Evolutionary conservation across 1,140 invertebrate genomes (phyloP).

Genomic region (Temnothorax curvispinosus): DNA sequence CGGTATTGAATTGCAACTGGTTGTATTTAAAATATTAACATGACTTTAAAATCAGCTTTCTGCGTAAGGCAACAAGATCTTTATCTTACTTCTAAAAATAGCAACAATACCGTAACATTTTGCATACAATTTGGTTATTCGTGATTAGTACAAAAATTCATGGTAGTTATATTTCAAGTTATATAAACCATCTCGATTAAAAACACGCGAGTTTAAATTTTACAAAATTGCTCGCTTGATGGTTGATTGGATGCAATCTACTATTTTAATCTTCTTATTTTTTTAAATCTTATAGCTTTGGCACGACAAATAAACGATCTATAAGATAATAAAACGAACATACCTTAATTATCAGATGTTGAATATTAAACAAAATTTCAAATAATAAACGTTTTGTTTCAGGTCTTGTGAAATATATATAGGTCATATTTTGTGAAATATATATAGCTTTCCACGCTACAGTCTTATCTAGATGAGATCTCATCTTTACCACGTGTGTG

Average conservation of each 20-base stretch:
- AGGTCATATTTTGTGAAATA: neutral
- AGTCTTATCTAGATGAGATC: neutral
- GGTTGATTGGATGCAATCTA: neutral
- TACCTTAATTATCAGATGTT: neutral
- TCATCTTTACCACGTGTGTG: neutral
- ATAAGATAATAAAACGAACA: neutral
- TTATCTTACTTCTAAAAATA: neutral
- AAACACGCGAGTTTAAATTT: constrained; percentile 7
- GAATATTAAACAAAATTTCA: neutral
- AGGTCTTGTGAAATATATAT: neutral
- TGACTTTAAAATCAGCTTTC: neutral
- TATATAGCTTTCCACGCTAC: neutral
- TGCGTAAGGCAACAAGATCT: neutral
- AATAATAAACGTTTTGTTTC: too few species aligned
- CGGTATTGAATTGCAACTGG: neutral
- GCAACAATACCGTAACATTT: neutral
- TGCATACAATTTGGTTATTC: neutral
- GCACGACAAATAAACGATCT: neutral
- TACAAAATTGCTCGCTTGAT: neutral
- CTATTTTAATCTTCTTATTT: neutral
- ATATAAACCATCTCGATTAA: constrained; percentile 7
- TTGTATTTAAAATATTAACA: neutral
- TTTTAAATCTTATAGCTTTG: neutral
- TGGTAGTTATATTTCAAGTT: constrained; percentile 14
- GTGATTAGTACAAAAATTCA: constrained; percentile 21